Conservation (phyloP, 2,888 invertebrate species). For the Stegophylla sp. region DNA sequence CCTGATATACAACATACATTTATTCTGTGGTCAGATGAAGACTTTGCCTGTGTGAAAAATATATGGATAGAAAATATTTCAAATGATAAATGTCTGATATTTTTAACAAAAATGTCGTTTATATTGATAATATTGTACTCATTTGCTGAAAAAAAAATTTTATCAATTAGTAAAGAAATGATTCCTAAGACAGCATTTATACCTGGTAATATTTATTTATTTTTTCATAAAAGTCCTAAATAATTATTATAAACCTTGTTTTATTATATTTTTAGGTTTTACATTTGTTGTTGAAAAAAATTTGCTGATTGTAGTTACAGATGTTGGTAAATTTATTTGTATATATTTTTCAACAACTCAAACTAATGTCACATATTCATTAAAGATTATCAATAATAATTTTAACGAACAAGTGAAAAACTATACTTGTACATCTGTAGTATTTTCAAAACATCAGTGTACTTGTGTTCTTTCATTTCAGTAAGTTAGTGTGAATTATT, state of each 20-base stretch:
- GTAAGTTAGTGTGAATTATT: slow-evolving; percentile 25
- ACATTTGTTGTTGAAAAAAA: slow-evolving; percentile 28
- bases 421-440: slow-evolving; percentile 50
- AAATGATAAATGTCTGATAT: slow-evolving; percentile 38
- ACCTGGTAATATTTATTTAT: slow-evolving; percentile 31
- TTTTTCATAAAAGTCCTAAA: background rate
- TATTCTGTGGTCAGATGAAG: slow-evolving; percentile 49
- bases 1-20: slow-evolving; percentile 34
- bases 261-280: slow-evolving; percentile 36
- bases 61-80: slow-evolving; percentile 32
- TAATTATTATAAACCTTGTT: background rate
- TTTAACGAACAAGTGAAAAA: slow-evolving; percentile 44
- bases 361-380: slow-evolving; percentile 16
- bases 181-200: slow-evolving; percentile 37
- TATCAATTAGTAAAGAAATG: slow-evolving; percentile 35
- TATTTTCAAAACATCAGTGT: slow-evolving; percentile 52
- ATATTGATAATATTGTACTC: slow-evolving; percentile 39
- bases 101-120: slow-evolving; percentile 54
- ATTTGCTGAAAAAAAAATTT: slow-evolving; percentile 34
- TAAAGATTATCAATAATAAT: slow-evolving; percentile 28
- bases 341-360: slow-evolving; percentile 11
- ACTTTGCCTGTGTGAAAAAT: slow-evolving; percentile 36
- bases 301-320: slow-evolving; percentile 35
- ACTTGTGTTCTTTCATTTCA: slow-evolving; percentile 40
- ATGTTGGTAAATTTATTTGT: slow-evolving; percentile 44